Percentiles rank a stretch among this genome's conserved stretches.
These are phyloP conservation scores for Sebastes matsubarae DNA, from an alignment of 2,797 vertebrate genomes.

Conservation along the genomic window DNA sequence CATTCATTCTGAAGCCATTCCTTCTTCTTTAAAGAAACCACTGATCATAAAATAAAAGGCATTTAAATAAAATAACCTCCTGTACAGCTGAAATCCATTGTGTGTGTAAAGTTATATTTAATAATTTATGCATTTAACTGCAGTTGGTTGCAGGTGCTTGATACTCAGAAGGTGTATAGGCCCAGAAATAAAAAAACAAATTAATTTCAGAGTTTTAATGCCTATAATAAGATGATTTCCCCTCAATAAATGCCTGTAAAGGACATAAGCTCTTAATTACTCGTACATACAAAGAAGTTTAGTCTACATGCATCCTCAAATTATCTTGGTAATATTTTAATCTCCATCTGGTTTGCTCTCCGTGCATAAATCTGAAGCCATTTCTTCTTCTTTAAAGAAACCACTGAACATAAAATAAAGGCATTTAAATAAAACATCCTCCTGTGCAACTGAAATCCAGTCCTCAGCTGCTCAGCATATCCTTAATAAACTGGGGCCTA, in stretches of 20 bases:
- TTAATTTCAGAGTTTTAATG: neutral
- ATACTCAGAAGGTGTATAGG: neutral
- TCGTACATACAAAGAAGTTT: neutral
- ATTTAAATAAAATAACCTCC: neutral
- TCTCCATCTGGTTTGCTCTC: neutral
- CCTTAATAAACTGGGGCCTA: neutral
- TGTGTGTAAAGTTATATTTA: neutral
- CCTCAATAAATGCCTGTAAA: neutral
- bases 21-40: neutral
- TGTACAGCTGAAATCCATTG: neutral
- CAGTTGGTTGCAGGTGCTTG: constrained; percentile 17
- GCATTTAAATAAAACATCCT: neutral
- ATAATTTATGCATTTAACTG: neutral
- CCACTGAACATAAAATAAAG: neutral
- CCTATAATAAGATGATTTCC: neutral
- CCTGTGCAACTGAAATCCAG: neutral
- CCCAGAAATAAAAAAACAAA: neutral
- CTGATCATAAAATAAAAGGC: neutral
- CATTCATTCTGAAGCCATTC: neutral
- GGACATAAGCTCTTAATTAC: neutral
- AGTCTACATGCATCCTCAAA: neutral
- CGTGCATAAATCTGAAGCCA: neutral
- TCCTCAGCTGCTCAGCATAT: neutral
- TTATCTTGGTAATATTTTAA: neutral
- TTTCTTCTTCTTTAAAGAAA: neutral